A percentile compares a stretch with the other conserved stretches of the same genome.
phyloP scores from a whole-genome alignment of 2,797 vertebrate species.

The Urophycis tenuis region DNA sequence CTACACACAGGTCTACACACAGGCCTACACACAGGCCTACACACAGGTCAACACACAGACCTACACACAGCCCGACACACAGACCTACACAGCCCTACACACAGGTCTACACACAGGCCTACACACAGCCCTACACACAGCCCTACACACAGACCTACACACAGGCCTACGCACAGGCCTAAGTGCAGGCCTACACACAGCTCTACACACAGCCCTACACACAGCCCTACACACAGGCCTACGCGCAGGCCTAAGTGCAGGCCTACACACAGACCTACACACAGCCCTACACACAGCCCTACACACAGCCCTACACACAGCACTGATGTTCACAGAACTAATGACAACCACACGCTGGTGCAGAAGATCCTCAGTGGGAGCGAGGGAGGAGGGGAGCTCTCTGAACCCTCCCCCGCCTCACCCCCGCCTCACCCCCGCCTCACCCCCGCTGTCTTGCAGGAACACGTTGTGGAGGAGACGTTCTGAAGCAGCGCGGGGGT shows the following conservation, averaged over 20 bases:
- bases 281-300: too few relatives aligned
- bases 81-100: conserved; percentile 4
- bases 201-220: not conserved
- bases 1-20: conserved; percentile 10
- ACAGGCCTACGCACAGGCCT: too few relatives aligned
- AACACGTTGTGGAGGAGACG: conserved; percentile 41
- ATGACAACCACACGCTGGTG: not conserved
- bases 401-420: conserved; percentile 9
- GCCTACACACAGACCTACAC: not conserved
- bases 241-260: too few relatives aligned
- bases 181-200: too few relatives aligned
- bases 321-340: not conserved
- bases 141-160: conserved; percentile 4
- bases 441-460: conserved; percentile 16
- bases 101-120: too few relatives aligned
- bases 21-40: conserved; percentile 9
- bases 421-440: too few relatives aligned
- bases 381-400: not conserved
- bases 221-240: conserved; percentile 6
- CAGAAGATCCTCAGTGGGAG: not conserved
- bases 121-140: conserved; percentile 6
- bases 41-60: conserved; percentile 9
- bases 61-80: not conserved
- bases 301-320: conserved; percentile 6
- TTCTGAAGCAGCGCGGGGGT: conserved; percentile 53